These are phyloP conservation scores for Leguminivora glycinivorella DNA, from an alignment of 1,140 invertebrate genomes.

Conservation along the genomic window DNA sequence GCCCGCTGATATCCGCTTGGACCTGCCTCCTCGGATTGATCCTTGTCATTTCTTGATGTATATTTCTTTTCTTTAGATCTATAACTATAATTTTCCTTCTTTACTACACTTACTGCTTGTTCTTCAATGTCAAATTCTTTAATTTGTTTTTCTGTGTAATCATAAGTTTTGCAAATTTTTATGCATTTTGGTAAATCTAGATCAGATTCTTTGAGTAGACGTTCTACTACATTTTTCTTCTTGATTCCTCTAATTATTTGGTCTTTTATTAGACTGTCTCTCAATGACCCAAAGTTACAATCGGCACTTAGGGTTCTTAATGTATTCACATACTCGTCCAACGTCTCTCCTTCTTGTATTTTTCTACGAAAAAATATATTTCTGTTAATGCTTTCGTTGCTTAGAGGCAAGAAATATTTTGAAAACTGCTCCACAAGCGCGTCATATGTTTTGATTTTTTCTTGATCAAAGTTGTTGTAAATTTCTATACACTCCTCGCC, in stretches of 20 bases:
- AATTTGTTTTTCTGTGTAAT: no score
- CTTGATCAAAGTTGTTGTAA: neutral
- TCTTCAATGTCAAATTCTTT: no score
- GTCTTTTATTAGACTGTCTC: neutral
- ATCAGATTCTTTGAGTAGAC: slow-evolving; percentile 1
- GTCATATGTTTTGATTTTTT: neutral
- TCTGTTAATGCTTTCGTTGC: neutral
- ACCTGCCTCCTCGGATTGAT: no score
- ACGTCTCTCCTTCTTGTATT: neutral
- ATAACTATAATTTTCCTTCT: no score
- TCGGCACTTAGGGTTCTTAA: neutral
- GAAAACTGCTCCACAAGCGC: neutral
- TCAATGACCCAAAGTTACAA: neutral
- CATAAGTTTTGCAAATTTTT: no score
- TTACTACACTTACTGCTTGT: no score
- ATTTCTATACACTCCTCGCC: neutral
- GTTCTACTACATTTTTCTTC: neutral
- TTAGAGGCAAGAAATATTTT: neutral
- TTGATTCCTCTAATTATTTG: slow-evolving; percentile 8
- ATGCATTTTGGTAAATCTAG: neutral
- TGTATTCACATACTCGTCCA: slow-evolving; percentile 3
- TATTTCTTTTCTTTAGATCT: no score
- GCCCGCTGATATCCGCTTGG: no score
- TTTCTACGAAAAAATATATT: neutral
- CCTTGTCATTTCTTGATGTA: no score